Base-by-base conservation (phyloP, 1,140 invertebrate species). In the Trichonephila clavata region DNA sequence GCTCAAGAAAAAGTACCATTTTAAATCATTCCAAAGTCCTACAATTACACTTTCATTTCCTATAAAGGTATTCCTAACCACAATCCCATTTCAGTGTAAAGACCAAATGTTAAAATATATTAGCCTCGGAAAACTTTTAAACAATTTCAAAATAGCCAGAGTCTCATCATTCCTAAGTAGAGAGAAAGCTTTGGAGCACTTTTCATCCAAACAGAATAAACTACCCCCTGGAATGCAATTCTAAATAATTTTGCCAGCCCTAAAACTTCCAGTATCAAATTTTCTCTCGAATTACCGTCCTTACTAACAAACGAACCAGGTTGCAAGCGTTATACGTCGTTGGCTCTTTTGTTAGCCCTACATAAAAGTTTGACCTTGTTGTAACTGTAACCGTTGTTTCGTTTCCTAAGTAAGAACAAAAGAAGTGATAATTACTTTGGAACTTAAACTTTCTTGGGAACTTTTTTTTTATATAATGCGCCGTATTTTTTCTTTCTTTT, bases 341-440 rank as follows among this genome's bases (percentile, higher is more conserved):
- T 77, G 71, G 71, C 27, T 77, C 71, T 27, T 77, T 77, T 77
- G 71, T 77, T 77, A 77, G 71, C 24, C 32, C 8, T 32, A 77
- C 71, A 32, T 20, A 8, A 32, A 77, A 77, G 71, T 77, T 77
- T 77, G 71, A 77, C 71, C 71, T 77, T 27, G 27, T 77, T 77
- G 32, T 24, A 39, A 39, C 71, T 77, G 16, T 20, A 63, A 63
- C 61, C 21, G 18, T 13, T 20, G 0, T 21, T 77, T 77, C 71
- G 4, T 77, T 77, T 24, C 32, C 4, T 24, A 20, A 77, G 32
- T 27, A 77, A 39, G 71, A 77, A 77, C 27, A 77, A 77, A 77
- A 77, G 50, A 50, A 77, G 71, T 39, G 71, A 77, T 77, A 77
- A 77, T 77, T 77, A 77, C 71, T 27, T 20, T 20, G 24, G 6